These are phyloP conservation scores for Neotoxoptera formosana DNA, from an alignment of 1,140 invertebrate genomes.

Conservation along the genomic window DNA sequence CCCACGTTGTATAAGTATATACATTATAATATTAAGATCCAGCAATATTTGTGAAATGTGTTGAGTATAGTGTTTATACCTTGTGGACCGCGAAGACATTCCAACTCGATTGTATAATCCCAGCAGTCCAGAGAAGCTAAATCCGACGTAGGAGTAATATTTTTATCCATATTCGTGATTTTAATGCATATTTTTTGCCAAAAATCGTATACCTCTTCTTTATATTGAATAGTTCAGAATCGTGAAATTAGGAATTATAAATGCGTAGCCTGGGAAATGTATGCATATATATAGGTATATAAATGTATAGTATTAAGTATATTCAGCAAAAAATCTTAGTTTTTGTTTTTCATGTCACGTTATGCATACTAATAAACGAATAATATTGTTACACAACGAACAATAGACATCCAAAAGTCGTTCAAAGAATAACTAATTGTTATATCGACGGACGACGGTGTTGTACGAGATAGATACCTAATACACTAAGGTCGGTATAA, in stretches of 20 bases:
- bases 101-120: constrained; percentile 82
- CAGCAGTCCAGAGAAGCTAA: constrained; percentile 74
- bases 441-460: neutral
- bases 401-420: constrained; percentile 12
- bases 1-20: neutral
- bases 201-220: neutral
- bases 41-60: neutral
- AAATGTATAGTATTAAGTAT: neutral
- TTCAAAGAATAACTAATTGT: constrained; percentile 31
- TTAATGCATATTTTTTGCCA: constrained; percentile 21
- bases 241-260: neutral
- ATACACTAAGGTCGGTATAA: neutral
- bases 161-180: constrained; percentile 31
- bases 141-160: constrained; percentile 64
- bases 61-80: constrained; percentile 64
- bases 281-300: constrained; percentile 1
- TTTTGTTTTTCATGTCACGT: neutral
- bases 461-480: neutral
- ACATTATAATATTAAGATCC: neutral
- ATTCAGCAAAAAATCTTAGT: neutral
- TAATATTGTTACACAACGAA: constrained; percentile 11
- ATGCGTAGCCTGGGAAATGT: constrained; percentile 12
- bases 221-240: neutral
- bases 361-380: constrained; percentile 32
- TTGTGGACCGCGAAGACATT: constrained; percentile 77